These are phyloP conservation scores for Strigamia crassipes DNA, from an alignment of 2,888 invertebrate species.

Conservation along the genomic window DNA sequence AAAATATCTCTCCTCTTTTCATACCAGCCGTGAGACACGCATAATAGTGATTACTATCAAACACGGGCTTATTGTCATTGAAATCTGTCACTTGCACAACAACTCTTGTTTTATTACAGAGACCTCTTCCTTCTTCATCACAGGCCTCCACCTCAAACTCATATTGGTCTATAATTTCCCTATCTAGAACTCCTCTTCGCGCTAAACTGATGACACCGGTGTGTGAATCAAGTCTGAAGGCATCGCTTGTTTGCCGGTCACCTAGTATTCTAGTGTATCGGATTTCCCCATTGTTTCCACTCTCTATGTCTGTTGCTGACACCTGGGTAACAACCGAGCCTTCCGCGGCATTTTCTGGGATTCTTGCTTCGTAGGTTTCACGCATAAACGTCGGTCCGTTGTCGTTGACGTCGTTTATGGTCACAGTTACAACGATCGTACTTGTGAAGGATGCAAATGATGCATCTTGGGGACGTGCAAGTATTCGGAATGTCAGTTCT, in stretches of 20 bases:
- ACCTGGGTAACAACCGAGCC: conserved; percentile 72
- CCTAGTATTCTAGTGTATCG: conserved; percentile 79
- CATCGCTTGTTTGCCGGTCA: background rate
- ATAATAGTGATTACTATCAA: conserved; percentile 77
- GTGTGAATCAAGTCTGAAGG: conserved; percentile 68
- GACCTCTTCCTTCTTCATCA: conserved; percentile 82
- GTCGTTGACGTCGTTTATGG: conserved; percentile 84
- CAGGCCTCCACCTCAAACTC: conserved; percentile 82
- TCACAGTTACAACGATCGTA: conserved; percentile 75
- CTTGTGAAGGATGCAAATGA: conserved; percentile 43
- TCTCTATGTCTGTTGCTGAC: conserved; percentile 77
- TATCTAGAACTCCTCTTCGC: conserved; percentile 77
- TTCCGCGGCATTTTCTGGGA: conserved; percentile 79
- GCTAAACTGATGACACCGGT: conserved; percentile 81
- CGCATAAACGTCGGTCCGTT: conserved; percentile 80
- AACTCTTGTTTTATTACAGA: conserved; percentile 66
- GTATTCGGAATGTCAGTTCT: conserved; percentile 68
- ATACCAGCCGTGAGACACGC: conserved; percentile 77
- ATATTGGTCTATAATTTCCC: conserved; percentile 69
- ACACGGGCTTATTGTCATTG: conserved; percentile 85
- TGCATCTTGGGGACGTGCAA: background rate
- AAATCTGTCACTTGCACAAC: conserved; percentile 67
- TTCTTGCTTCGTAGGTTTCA: conserved; percentile 72
- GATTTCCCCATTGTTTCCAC: conserved; percentile 75
- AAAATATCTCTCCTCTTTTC: conserved; percentile 74